Base-by-base conservation (phyloP, 1,140 invertebrate species). In the Pseudomyrmex cubaensis region DNA sequence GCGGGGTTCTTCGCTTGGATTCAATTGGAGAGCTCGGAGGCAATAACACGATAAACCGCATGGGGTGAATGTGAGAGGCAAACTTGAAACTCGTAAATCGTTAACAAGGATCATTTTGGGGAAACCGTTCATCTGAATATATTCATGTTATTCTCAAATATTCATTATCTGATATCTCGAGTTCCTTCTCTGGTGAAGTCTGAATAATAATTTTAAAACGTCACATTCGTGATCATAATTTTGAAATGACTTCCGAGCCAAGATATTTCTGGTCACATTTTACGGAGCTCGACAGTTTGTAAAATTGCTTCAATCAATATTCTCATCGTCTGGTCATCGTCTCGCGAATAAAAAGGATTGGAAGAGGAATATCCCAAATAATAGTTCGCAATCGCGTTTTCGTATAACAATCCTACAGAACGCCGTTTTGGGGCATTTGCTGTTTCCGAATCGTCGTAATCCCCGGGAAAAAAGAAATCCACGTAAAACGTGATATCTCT, bases 1-100 rank as follows among this genome's bases (percentile, higher is more conserved):
- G 22, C 66, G 54, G 67, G 73, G 35, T 35, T 35, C 63, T 78
- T 56, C 61, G 74, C 64, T 86, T 74, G 72, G 13, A 87, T 84
- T 87, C 86, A 72, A 86, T 84, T 50, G n/a, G n/a, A 80, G n/a
- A 69, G 52, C 64, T 10, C 8, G 35, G 35, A 8, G 54, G 46
- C 63, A 72, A 57, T 69, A 70, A 70, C 8, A 17, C 20, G 15
- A 72, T 72, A 50, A 70, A 20, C 52, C 44, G 25, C 25, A 48
- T 20, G 1, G n/a, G 17, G 50, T 35, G 50, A 67, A 20, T 20
- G 54, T 22, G 17, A 56, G 8, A 22, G 8, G n/a, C 20, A 3
- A 15, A 48, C 9, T 12, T 17, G 25, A 48, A 69, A 13, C n/a
- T 7, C 12, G 2, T 57, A 25, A 59, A 78, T 59, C 10, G 15